phyloP scores from a whole-genome alignment of 2,113 vertebrate species.

The Cephalopholis sonnerati region DNA sequence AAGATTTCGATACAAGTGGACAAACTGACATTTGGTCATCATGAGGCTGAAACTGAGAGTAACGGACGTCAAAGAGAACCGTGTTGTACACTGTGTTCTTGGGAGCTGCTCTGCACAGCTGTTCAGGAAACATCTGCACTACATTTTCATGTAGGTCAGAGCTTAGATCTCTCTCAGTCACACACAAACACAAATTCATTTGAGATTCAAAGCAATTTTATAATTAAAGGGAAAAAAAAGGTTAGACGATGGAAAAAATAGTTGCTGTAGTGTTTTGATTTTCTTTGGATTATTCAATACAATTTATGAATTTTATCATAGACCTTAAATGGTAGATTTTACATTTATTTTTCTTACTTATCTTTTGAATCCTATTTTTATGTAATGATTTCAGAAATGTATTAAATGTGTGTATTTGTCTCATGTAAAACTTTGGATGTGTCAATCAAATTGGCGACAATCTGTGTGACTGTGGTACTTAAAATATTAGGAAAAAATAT shows the following conservation, averaged over 20 bases:
- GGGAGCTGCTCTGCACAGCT: constrained; percentile 48
- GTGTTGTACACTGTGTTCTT: constrained; percentile 31
- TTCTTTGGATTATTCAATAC: background rate
- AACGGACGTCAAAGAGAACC: background rate
- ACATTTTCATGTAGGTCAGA: constrained; percentile 64
- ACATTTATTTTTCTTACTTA: background rate
- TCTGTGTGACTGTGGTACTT: constrained; percentile 56
- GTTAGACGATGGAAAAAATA: background rate
- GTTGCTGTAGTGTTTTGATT: background rate
- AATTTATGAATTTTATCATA: background rate
- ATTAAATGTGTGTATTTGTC: constrained; percentile 26
- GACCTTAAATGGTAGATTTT: background rate
- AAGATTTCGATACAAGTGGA: constrained; percentile 13
- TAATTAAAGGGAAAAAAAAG: background rate
- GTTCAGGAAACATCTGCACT: constrained; percentile 67
- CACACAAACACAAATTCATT: background rate
- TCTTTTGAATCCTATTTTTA: constrained; percentile 6
- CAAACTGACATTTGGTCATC: background rate
- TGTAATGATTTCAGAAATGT: background rate
- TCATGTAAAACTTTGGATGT: constrained; percentile 35
- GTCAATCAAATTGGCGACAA: constrained; percentile 54
- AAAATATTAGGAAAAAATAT: constrained; percentile 17
- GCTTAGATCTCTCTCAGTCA: constrained; percentile 19
- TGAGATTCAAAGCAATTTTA: constrained; percentile 2
- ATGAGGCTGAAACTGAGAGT: constrained; percentile 20